Percentiles rank a stretch among this genome's conserved stretches.
Conservation (phyloP, 92 coral and sea anemone species). For the Scolanthus callimorphus region DNA sequence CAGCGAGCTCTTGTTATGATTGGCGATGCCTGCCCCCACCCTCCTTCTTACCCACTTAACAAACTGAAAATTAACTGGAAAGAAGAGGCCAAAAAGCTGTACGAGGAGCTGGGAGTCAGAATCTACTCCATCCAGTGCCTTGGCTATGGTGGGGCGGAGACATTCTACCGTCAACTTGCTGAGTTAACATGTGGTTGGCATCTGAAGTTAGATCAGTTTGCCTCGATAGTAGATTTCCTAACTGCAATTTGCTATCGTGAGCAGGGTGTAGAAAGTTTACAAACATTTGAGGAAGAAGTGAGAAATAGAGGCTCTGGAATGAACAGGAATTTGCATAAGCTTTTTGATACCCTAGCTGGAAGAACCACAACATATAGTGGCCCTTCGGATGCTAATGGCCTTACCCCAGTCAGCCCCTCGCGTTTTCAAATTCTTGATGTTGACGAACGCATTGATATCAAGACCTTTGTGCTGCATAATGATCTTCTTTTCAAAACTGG, state of each 20-base stretch:
- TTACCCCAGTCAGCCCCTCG: constrained; percentile 81
- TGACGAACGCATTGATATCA: constrained; percentile 87
- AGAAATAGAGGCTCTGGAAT: constrained; percentile 70
- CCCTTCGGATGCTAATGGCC: constrained; percentile 34
- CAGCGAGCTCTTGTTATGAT: constrained; percentile 93
- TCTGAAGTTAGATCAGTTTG: constrained; percentile 90
- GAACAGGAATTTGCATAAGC: constrained; percentile 84
- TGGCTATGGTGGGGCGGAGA: constrained; percentile 58
- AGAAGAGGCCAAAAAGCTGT: constrained; percentile 84
- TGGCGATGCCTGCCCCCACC: constrained; percentile 95
- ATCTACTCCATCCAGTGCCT: constrained; percentile 90
- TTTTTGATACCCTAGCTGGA: constrained; percentile 90
- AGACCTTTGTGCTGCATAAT: constrained; percentile 82
- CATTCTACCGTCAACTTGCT: constrained; percentile 88
- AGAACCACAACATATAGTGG: constrained; percentile 55
- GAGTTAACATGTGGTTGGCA: constrained; percentile 93
- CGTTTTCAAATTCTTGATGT: constrained; percentile 94
- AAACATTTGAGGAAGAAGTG: constrained; percentile 87
- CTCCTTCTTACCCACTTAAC: constrained; percentile 78
- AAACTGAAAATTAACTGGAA: constrained; percentile 90
- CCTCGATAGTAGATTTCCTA: constrained; percentile 88
- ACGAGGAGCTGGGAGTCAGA: constrained; percentile 87
- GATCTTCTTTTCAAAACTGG: constrained; percentile 84
- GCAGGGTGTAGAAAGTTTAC: constrained; percentile 79
- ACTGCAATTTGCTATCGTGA: constrained; percentile 94